Evolutionary conservation across 2,113 vertebrate species (phyloP).

Genomic region (Megalops atlanticus): DNA sequence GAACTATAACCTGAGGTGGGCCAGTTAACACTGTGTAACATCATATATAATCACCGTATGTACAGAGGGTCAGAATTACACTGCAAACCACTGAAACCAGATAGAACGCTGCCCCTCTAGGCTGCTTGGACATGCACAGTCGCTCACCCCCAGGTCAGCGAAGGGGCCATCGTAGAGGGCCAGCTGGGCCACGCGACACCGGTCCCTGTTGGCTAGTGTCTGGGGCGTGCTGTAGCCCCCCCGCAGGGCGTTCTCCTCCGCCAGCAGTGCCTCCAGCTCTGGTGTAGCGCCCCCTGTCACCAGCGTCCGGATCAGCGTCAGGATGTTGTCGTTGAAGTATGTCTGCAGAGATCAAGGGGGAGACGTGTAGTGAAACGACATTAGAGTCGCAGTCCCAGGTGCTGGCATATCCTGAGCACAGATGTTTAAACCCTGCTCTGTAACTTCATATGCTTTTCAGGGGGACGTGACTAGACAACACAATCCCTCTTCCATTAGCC

Average conservation of each 20-base stretch:
- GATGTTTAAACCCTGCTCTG: constrained; percentile 65
- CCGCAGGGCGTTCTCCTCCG: constrained; percentile 92
- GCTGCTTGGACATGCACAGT: constrained; percentile 51
- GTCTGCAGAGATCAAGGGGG: constrained; percentile 79
- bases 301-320: constrained; percentile 96
- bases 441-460: constrained; percentile 75
- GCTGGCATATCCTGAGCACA: constrained; percentile 42
- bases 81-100: background rate
- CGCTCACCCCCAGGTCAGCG: constrained; percentile 95
- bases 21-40: too few species aligned
- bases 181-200: constrained; percentile 95
- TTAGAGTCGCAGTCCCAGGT: constrained; percentile 69
- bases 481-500: constrained; percentile 68
- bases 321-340: constrained; percentile 99
- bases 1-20: too few species aligned
- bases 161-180: constrained; percentile 96
- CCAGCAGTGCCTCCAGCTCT: constrained; percentile 93
- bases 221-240: constrained; percentile 98
- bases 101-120: too few species aligned
- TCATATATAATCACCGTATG: too few species aligned
- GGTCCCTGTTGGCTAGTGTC: constrained; percentile 96
- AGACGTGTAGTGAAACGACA: constrained; percentile 68
- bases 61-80: too few species aligned
- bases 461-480: constrained; percentile 74
- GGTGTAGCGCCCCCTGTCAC: constrained; percentile 98